Base-by-base conservation (phyloP, 2,113 vertebrate genomes). In the Isurus oxyrinchus region DNA sequence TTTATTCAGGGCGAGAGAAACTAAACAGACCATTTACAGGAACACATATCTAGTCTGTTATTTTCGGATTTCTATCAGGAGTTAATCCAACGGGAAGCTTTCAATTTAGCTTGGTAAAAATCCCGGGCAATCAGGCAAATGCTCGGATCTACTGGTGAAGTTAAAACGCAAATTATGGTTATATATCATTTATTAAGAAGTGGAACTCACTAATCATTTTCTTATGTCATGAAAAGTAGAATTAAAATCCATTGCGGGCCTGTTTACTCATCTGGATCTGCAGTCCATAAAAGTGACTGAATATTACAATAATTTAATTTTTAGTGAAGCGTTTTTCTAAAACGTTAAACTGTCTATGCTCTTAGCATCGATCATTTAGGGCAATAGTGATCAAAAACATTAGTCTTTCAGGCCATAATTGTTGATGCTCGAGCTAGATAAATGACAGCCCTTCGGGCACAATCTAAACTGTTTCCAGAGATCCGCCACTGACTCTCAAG, bases 1-100 rank as follows among this genome's bases (percentile, higher is more conserved):
- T 95, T 95, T 95, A 72, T 95, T 95, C 49, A 95, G 94, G 66
- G 94, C 13, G 94, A 49, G 44, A 76, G 69, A 72, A 95, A 55
- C 94, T 53, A 72, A 95, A 53, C 94, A 95, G 94, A 53, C 94
- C 25, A 53, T 72, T 72, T 55, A 49, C 66, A 16, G 23, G 44
- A 69, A 66, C 44, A 72, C 19, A 72, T 55, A 72, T 95, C 66
- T n/a, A 53, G 67, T 16, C n/a, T 53, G n/a, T 72, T 35, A 95
- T 95, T 95, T 53, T 72, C 94, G 94, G 67, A 72, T 53, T 11
- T 93, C 94, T 31, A 72, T 95, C 63, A 53, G 27, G 2, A 66
- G 63, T 16, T 72, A 67, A 67, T 69, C 93, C 40, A 76, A 95
- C 44, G 27, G 94, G 94, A 95, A 72, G 67, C 67, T 95, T 95